Percentiles rank a stretch among this genome's conserved stretches.
phyloP scores from a whole-genome alignment of 2,113 vertebrate genomes.

The Rhineura floridana region DNA sequence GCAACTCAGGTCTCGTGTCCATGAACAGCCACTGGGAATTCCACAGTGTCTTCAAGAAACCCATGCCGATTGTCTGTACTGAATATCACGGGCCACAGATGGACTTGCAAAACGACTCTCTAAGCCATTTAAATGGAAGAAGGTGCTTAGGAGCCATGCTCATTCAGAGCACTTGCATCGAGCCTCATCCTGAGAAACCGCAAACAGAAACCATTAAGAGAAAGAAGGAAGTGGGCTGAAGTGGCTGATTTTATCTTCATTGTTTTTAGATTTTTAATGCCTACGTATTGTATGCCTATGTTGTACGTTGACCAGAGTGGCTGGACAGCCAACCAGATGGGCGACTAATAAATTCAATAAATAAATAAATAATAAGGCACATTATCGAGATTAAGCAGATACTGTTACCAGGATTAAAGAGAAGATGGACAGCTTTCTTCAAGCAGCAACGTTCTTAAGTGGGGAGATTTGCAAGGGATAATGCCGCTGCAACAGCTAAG shows the following conservation, averaged over 20 bases:
- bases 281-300: no score
- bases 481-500: not conserved
- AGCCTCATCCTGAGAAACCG: rapidly evolving
- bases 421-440: not conserved
- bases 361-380: no score
- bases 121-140: not conserved
- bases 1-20: not conserved
- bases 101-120: not conserved
- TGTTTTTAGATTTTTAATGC: no score
- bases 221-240: slow-evolving; percentile 27
- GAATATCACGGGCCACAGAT: not conserved
- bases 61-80: not conserved
- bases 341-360: no score
- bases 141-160: not conserved
- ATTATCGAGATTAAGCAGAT: slow-evolving; percentile 13
- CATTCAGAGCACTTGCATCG: not conserved
- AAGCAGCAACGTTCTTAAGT: slow-evolving; percentile 28
- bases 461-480: slow-evolving; percentile 7
- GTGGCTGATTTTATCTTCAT: no score
- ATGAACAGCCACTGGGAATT: not conserved
- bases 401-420: not conserved
- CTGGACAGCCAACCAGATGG: no score
- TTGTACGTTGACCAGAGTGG: no score
- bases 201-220: not conserved
- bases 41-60: not conserved